Evolutionary conservation across 2,113 vertebrate genomes (phyloP).

Genomic region (Chamaea fasciata): DNA sequence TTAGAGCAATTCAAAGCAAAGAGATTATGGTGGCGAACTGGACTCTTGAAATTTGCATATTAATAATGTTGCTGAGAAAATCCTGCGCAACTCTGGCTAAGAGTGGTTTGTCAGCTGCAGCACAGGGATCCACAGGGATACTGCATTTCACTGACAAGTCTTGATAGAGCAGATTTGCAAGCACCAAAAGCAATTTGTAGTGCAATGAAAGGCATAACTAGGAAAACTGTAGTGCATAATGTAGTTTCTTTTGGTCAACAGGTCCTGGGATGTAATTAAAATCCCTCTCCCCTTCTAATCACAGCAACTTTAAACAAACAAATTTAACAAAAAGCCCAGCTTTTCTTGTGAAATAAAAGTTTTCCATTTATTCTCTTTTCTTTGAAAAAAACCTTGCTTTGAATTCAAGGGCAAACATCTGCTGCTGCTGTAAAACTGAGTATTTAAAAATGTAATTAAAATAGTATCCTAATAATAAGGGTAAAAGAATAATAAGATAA

Average conservation of each 20-base stretch:
- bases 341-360: neutral
- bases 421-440: neutral
- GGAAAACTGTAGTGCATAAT: neutral
- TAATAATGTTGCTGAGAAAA: neutral
- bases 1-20: neutral
- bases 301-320: neutral
- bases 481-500: neutral
- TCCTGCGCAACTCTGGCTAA: neutral
- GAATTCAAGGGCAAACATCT: neutral
- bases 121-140: neutral
- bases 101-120: neutral
- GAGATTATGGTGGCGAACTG: neutral
- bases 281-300: neutral
- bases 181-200: neutral
- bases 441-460: neutral
- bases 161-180: neutral
- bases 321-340: rapidly evolving
- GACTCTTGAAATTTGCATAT: slow-evolving; percentile 8
- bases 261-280: neutral
- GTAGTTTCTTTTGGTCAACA: neutral
- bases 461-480: neutral
- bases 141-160: neutral
- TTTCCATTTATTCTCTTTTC: neutral
- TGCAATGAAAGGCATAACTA: neutral
- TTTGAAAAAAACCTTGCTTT: neutral